Evolutionary conservation across 92 coral and sea anemone genomes (phyloP).

Genomic region (Paramuricea clavata): DNA sequence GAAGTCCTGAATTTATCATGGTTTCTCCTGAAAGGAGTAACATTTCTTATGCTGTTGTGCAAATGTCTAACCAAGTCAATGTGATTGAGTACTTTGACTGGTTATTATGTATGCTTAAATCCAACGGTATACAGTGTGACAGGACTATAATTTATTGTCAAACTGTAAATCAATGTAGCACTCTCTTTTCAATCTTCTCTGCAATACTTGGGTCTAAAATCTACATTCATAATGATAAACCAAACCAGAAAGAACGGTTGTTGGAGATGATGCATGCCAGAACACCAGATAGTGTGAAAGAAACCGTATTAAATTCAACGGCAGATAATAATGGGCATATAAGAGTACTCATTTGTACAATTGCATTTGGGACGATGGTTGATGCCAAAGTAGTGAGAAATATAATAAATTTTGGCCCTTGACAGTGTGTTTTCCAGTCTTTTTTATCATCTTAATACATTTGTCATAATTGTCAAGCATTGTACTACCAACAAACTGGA

Average conservation of each 20-base stretch:
- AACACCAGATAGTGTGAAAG: constrained; percentile 52
- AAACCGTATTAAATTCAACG: constrained; percentile 45
- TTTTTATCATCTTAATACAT: constrained; percentile 12
- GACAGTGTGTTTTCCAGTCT: constrained; percentile 58
- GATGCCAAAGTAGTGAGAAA: constrained; percentile 52
- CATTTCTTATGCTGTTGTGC: not conserved
- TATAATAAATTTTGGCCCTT: constrained; percentile 53
- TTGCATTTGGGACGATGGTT: constrained; percentile 74
- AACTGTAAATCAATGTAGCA: too few species aligned
- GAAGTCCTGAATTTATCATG: too few species aligned
- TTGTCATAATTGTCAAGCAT: constrained; percentile 56
- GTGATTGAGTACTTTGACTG: not conserved
- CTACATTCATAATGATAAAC: too few species aligned
- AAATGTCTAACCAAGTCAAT: too few species aligned
- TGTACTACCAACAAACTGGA: constrained; percentile 1
- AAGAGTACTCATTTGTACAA: constrained; percentile 52
- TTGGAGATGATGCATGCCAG: too few species aligned
- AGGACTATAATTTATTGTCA: too few species aligned
- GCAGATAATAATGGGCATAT: constrained; percentile 51
- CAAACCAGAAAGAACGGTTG: too few species aligned
- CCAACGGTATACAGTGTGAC: too few species aligned
- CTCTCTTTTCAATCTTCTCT: too few species aligned
- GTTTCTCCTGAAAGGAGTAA: too few species aligned
- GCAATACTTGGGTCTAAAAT: too few species aligned
- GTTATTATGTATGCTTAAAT: not conserved